Evolutionary conservation across 2,797 vertebrate genomes (phyloP), one percentile per base, ranked within the genome.

Genomic region (Argyrosomus regius): DNA sequence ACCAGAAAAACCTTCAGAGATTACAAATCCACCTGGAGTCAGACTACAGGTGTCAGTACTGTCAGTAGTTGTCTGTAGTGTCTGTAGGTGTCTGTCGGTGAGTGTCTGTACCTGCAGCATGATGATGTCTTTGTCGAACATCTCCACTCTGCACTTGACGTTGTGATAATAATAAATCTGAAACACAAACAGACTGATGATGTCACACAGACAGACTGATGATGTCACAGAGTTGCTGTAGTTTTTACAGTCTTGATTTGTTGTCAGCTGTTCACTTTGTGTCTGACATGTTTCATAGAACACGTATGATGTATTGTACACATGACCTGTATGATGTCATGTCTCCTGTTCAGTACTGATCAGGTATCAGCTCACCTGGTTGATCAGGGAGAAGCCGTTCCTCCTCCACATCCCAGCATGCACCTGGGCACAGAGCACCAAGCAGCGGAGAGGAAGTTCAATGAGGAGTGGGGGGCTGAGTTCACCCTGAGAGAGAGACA

Each of bases 81-180:
- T 46, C 24, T 28, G 46, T 16, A 20, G 22, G 48, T 24, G 3
- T 20, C 41, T 11, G n/a, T 7, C n/a, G 53, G 11, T 31, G 6
- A 31, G 31, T 31, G 24, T n/a, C 6, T 70, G 8, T 82, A 99
- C 98, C 97, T 99, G 98, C 86, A 99, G 96, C 97, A 99, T 99
- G 87, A 97, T 92, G 90, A 99, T 92, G 89, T 99, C 98, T 91
- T 99, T 99, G 94, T 99, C 98, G 78, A 98, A 99, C 98, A 99
- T 99, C 93, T 99, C 98, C 78, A 97, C 96, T 78, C 98, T 94
- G 92, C 98, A 99, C 85, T 99, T 99, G 78, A 99, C 98, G 72
- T 99, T 99, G 93, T 99, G 98, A 85, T 99, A 99, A 90, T 99
- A 98, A 93, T 99, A 99, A 88, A 99, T 98, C 98, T 99, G 93